Conservation (phyloP, 2,797 vertebrate genomes). For the Bradypodion ventrale region DNA sequence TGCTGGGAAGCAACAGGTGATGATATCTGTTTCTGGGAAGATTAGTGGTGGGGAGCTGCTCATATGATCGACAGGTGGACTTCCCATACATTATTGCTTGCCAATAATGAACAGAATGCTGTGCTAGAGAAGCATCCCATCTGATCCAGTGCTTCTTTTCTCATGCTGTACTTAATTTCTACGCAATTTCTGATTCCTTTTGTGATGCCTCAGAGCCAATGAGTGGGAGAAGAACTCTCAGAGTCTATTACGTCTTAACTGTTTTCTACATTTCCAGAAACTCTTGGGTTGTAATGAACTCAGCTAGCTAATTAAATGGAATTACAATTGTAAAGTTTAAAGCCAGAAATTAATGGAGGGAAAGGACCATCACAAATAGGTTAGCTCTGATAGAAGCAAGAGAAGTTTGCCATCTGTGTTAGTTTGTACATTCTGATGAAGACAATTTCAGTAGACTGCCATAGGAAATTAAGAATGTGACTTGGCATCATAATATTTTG, state of each 20-base stretch:
- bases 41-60: no score
- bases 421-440: conserved; percentile 36
- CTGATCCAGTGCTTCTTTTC: not conserved
- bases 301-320: conserved; percentile 32
- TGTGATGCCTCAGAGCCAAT: not conserved
- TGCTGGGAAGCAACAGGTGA: not conserved
- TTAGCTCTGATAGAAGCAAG: not conserved
- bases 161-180: not conserved
- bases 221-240: not conserved
- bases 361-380: not conserved
- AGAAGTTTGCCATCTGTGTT: conserved; percentile 28
- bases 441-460: conserved; percentile 36
- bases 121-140: not conserved
- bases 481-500: conserved; percentile 18
- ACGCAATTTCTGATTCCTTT: not conserved
- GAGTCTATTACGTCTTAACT: conserved; percentile 5
- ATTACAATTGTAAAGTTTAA: conserved; percentile 31
- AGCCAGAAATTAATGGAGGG: conserved; percentile 25
- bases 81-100: no score
- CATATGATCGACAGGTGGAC: no score
- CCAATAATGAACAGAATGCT: not conserved
- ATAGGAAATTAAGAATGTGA: conserved; percentile 45
- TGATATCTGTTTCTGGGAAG: not conserved
- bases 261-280: not conserved
- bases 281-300: conserved; percentile 3